phyloP scores from a whole-genome alignment of 2,797 vertebrate species.

The Vultur gryphus region DNA sequence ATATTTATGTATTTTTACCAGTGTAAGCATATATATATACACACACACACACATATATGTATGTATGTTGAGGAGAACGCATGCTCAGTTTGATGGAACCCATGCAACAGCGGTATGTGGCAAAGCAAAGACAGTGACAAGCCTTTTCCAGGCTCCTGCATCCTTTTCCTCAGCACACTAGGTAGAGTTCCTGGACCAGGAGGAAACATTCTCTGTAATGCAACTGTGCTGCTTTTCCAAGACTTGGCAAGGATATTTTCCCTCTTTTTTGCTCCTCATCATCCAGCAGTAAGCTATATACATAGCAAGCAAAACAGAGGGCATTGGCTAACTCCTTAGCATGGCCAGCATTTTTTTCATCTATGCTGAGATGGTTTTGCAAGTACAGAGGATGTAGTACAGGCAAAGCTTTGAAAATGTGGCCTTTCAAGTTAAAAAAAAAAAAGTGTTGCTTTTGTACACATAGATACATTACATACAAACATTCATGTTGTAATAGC shows the following conservation, averaged over 20 bases:
- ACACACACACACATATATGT: accelerated
- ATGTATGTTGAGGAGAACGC: neutral
- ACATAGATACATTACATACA: neutral
- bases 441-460: neutral
- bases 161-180: neutral
- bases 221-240: neutral
- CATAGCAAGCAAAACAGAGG: neutral
- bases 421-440: neutral
- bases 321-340: neutral
- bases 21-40: neutral
- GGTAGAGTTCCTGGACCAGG: neutral
- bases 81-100: neutral
- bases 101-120: accelerated
- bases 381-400: neutral
- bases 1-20: neutral
- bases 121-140: neutral
- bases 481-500: neutral
- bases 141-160: neutral
- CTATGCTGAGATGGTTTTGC: neutral
- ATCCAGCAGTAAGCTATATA: neutral
- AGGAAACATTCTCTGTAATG: neutral
- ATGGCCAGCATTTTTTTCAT: neutral
- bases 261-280: neutral
- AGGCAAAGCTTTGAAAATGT: neutral
- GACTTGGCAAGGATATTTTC: neutral